Base-by-base conservation (phyloP, 2,888 invertebrate genomes). In the Drosophila pseudotakahashii region DNA sequence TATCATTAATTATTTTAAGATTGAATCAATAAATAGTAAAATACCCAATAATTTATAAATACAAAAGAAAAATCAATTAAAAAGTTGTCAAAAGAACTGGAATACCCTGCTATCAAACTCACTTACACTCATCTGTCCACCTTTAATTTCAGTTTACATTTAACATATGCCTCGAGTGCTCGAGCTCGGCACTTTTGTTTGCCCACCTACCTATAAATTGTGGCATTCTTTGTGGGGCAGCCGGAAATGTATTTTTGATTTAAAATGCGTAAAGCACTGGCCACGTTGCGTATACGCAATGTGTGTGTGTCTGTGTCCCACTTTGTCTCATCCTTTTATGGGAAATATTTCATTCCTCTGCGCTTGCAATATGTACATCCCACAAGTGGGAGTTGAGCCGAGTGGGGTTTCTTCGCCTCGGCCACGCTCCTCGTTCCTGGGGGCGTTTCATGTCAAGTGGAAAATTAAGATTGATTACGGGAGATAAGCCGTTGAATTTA, bases 391-490 rank as follows among this genome's bases (percentile, higher is more conserved):
- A 63, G 62, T 42, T 47, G n/a, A 53, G 16, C n/a, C 37, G 30
- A 36, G 41, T 16, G 32, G 51, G 42, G 74, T 62, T 60, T 71
- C 57, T 50, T 54, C 44, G 26, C 39, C 55, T 30, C 30, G n/a
- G 57, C 54, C 26, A 19, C 52, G 63, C 53, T 55, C 42, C 61
- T 59, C 52, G 63, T 55, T 55, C 48, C 61, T 59, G 61, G 64
- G 64, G 70, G 62, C 72, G 80, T 78, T 82, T 80, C 77, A 86
- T 81, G 87, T 88, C 84, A 88, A 88, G 88, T 84, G 89, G 87
- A 84, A 84, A 84, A 88, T 84, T 88, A 86, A 88, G 88, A 84
- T 88, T 88, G 84, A 84, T 86, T 88, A 88, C 84, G 81, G 77
- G 72, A 81, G 87, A 88, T 84, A 88, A 84, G 87, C 87, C 87